Conservation (phyloP, 2,797 vertebrate species). For the Echeneis naucrates region DNA sequence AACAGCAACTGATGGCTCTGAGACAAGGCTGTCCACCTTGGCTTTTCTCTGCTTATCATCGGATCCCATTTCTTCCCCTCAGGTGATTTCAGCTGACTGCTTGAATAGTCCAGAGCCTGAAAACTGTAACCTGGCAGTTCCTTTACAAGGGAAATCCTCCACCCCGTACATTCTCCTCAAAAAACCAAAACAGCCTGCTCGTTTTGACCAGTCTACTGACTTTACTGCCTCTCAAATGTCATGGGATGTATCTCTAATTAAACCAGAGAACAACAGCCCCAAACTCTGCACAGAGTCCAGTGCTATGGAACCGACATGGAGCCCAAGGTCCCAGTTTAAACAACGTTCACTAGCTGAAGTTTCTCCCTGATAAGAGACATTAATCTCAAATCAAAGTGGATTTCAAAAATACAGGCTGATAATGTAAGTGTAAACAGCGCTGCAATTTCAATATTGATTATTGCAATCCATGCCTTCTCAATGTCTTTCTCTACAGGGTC, state of each 20-base stretch:
- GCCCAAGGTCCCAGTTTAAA: conserved; percentile 67
- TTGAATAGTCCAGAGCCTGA: conserved; percentile 43
- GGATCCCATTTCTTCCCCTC: conserved; percentile 60
- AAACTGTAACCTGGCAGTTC: conserved; percentile 36
- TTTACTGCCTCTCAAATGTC: conserved; percentile 66
- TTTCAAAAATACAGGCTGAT: neutral
- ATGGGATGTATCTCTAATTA: conserved; percentile 88
- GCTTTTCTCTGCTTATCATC: conserved; percentile 43
- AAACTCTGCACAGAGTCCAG: conserved; percentile 69
- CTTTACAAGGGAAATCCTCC: conserved; percentile 78
- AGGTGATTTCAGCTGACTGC: conserved; percentile 20
- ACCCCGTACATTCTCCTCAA: conserved; percentile 77
- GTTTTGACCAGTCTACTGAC: conserved; percentile 66
- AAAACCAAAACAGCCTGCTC: conserved; percentile 53
- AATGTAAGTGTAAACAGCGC: neutral
- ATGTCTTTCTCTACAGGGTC: conserved; percentile 8
- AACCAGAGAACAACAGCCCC: conserved; percentile 73
- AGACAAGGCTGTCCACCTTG: conserved; percentile 33
- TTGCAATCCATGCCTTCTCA: neutral
- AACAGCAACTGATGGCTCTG: conserved; percentile 53
- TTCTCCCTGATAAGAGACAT: conserved; percentile 52
- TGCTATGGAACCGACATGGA: conserved; percentile 69
- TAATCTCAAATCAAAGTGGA: neutral
- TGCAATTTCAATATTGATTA: neutral
- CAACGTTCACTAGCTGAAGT: conserved; percentile 52